A percentile compares a stretch with the other conserved stretches of the same genome.
These are phyloP conservation scores for Dasypus novemcinctus DNA, from an alignment of 2,113 vertebrate species.

Conservation along the genomic window DNA sequence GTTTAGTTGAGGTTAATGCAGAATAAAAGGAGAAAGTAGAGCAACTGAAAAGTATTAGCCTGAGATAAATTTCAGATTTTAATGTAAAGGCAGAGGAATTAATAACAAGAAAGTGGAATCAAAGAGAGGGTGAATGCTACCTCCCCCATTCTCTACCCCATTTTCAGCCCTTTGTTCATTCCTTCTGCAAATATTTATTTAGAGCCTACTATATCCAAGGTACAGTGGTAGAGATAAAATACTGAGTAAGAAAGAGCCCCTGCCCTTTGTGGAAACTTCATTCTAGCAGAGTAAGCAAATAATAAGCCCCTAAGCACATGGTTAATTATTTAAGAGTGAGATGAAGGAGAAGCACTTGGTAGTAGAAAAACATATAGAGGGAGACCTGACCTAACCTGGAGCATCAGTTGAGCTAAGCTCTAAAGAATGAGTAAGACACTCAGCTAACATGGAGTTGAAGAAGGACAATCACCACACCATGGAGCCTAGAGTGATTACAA, in stretches of 20 bases:
- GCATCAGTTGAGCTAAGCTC: background rate
- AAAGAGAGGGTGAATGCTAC: background rate
- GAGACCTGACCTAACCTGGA: background rate
- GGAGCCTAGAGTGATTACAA: too few species aligned
- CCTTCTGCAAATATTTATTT: constrained; percentile 9
- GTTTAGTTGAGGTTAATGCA: background rate
- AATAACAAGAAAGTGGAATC: background rate
- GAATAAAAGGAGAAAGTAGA: background rate
- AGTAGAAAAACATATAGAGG: background rate
- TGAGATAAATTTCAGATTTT: background rate
- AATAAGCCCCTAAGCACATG: background rate
- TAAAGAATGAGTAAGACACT: background rate
- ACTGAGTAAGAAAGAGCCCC: background rate
- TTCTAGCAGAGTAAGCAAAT: background rate
- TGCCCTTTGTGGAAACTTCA: background rate
- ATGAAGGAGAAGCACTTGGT: background rate
- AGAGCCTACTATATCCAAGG: background rate
- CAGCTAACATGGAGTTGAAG: too few species aligned
- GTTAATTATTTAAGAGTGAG: background rate
- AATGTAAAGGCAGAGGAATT: constrained; percentile 34
- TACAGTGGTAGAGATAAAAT: background rate
- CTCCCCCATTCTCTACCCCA: background rate
- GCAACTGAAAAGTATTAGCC: background rate
- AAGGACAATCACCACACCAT: too few species aligned
- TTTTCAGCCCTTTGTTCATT: background rate